Percentiles rank a stretch among this genome's conserved stretches.
Evolutionary conservation across 2,113 vertebrate species (phyloP).

Genomic region (Atractosteus spatula): DNA sequence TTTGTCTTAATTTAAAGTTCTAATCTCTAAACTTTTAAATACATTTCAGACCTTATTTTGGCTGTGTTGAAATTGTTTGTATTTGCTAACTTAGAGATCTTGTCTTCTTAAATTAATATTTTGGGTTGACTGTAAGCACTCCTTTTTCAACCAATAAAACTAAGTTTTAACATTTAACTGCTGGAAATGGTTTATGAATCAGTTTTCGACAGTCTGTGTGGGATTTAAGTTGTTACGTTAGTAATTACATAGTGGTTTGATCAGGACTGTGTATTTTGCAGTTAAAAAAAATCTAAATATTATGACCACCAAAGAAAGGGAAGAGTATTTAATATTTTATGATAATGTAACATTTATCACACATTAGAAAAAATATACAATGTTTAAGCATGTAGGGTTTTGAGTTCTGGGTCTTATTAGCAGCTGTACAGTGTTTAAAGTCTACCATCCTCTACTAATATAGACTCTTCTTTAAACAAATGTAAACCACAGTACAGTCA

Average conservation of each 20-base stretch:
- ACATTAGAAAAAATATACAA: conserved; percentile 25
- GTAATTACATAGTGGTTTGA: no score
- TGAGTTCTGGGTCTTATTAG: conserved; percentile 1
- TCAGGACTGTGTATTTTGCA: no score
- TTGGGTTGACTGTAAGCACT: conserved; percentile 19
- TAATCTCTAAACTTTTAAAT: conserved; percentile 22
- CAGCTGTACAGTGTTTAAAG: conserved; percentile 13
- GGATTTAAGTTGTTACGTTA: no score
- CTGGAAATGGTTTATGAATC: conserved; percentile 1
- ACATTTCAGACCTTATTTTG: background rate
- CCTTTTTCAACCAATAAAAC: conserved; percentile 33
- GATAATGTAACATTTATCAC: conserved; percentile 25
- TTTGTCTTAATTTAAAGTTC: conserved; percentile 21
- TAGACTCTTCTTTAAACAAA: background rate
- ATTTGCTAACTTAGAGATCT: background rate
- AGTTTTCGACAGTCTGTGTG: no score
- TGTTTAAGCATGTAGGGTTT: conserved; percentile 15
- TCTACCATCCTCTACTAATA: background rate
- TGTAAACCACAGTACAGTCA: background rate
- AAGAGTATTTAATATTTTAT: conserved; percentile 28
- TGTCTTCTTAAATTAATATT: conserved; percentile 58
- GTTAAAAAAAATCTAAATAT: no score
- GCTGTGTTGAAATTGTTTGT: conserved; percentile 6
- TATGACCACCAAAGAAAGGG: conserved; percentile 3
- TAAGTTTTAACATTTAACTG: conserved; percentile 23